phyloP scores from a whole-genome alignment of 2,888 invertebrate species.

The Acronicta aceris region DNA sequence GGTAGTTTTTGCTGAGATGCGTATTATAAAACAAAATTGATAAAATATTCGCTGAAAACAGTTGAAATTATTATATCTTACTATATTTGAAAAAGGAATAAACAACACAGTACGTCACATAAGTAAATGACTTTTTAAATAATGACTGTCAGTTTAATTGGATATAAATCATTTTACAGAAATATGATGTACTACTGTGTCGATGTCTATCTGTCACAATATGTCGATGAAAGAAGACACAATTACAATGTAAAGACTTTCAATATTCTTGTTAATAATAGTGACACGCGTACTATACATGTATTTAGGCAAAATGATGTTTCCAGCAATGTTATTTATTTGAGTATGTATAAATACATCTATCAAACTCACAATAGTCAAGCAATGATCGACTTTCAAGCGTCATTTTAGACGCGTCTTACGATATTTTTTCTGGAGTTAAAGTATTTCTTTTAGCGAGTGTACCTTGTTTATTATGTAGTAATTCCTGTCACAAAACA shows the following conservation, averaged over 20 bases:
- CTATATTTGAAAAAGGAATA: not conserved
- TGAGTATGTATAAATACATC: no score
- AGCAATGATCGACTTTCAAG: no score
- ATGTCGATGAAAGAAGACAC: not conserved
- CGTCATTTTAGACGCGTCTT: no score
- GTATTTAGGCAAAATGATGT: no score
- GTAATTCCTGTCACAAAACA: conserved; percentile 1
- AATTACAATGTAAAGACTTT: not conserved
- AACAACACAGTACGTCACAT: not conserved
- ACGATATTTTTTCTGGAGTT: no score
- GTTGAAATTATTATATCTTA: not conserved
- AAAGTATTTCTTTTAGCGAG: not conserved
- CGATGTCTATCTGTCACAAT: not conserved
- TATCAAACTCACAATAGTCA: no score
- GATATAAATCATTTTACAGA: conserved; percentile 14
- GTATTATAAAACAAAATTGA: not conserved
- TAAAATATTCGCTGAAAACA: no score
- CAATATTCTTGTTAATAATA: conserved; percentile 5
- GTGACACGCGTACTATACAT: not conserved
- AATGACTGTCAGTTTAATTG: conserved; percentile 30
- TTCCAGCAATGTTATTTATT: no score
- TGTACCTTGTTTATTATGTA: not conserved
- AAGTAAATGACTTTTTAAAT: not conserved
- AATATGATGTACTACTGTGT: no score
- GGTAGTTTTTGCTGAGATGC: not conserved